phyloP scores from a whole-genome alignment of 2,797 vertebrate species.

The Apodemus agrarius region DNA sequence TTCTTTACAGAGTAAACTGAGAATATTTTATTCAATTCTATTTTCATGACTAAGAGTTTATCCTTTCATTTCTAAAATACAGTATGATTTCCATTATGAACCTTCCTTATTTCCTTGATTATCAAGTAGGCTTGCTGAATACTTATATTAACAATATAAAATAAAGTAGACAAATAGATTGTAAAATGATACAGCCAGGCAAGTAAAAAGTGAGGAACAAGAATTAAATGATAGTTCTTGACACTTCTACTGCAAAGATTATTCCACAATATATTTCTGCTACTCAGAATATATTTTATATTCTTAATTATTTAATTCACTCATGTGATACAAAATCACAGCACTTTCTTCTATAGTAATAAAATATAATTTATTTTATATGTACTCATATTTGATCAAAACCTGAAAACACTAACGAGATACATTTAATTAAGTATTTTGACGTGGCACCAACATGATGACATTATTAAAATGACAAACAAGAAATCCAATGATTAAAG shows the following conservation, averaged over 20 bases:
- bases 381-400: background rate
- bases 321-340: background rate
- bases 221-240: background rate
- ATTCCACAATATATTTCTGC: background rate
- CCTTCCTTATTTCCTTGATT: background rate
- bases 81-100: background rate
- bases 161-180: background rate
- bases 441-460: background rate
- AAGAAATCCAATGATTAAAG: background rate
- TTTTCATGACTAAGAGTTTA: background rate
- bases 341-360: background rate
- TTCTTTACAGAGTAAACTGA: accelerated
- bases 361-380: background rate
- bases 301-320: background rate
- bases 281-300: background rate
- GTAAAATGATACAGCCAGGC: background rate
- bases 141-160: background rate
- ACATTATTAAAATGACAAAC: background rate
- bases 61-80: background rate
- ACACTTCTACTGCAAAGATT: background rate
- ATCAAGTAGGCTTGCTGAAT: background rate
- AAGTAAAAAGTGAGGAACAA: background rate
- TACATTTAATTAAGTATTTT: background rate
- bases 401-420: background rate
- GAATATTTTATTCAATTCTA: background rate